A percentile compares a stretch with the other conserved stretches of the same genome.
phyloP scores from a whole-genome alignment of 30 jellyfish, hydroid and myxozoan genomes.

The Phacellophora camtschatica region DNA sequence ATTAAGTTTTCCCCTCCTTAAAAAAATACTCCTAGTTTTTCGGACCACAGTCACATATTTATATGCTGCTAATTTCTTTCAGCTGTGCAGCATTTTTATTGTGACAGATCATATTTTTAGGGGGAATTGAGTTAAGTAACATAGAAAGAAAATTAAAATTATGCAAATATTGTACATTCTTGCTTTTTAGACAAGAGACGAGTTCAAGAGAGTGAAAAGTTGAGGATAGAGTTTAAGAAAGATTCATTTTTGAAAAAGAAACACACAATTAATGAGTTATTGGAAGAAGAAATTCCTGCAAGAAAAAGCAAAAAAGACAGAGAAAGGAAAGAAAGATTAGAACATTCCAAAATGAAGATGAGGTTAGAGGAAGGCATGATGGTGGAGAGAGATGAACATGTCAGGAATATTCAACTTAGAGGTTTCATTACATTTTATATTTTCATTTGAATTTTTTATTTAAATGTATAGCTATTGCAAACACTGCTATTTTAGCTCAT shows the following conservation, averaged over 20 bases:
- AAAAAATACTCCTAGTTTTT: too few relatives aligned
- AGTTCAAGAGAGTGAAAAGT: constrained; percentile 31
- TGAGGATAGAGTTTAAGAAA: constrained; percentile 59
- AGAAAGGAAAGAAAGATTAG: constrained; percentile 19
- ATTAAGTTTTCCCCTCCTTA: too few relatives aligned
- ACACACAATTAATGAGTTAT: constrained; percentile 38
- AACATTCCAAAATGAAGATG: constrained; percentile 1
- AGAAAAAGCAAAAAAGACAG: constrained; percentile 59
- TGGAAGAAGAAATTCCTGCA: constrained; percentile 42
- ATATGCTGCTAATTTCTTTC: too few relatives aligned
- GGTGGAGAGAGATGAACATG: constrained; percentile 41
- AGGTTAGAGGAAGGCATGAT: constrained; percentile 18
- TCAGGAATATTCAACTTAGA: constrained; percentile 45
- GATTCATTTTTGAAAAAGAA: constrained; percentile 35
- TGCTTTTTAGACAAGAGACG: constrained; percentile 13
- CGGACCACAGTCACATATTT: too few relatives aligned
- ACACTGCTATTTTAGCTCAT: too few relatives aligned
- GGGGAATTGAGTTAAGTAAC: too few relatives aligned
- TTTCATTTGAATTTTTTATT: too few relatives aligned
- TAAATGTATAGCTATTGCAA: too few relatives aligned
- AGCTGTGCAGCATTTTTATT: too few relatives aligned
- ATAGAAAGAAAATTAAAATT: too few relatives aligned
- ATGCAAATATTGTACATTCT: neutral
- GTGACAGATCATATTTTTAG: too few relatives aligned
- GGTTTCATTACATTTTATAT: too few relatives aligned